Evolutionary conservation across 2,888 invertebrate genomes (phyloP).

Genomic region (Blastobasis lacticolella): DNA sequence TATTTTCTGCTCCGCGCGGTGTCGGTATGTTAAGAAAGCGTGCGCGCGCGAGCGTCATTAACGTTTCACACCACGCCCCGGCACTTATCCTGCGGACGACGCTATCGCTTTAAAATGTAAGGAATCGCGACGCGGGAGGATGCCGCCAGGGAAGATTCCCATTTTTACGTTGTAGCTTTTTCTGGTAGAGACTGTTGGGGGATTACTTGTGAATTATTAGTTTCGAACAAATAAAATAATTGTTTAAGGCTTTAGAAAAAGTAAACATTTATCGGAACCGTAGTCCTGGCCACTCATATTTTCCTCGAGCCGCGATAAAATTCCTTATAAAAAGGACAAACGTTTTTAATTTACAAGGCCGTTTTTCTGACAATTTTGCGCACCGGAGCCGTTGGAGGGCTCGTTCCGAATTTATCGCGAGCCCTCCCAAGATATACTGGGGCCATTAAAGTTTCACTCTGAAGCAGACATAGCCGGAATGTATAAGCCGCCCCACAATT

Average conservation of each 20-base stretch:
- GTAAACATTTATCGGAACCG: too few relatives aligned
- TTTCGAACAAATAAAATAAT: too few relatives aligned
- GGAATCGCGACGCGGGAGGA: background rate
- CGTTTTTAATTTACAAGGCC: slow-evolving; percentile 27
- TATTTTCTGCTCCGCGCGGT: slow-evolving; percentile 33
- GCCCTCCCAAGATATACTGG: slow-evolving; percentile 30
- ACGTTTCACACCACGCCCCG: slow-evolving; percentile 20
- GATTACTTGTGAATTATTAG: too few relatives aligned
- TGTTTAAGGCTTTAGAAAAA: too few relatives aligned
- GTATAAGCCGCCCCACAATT: slow-evolving; percentile 37
- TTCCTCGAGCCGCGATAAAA: slow-evolving; percentile 2
- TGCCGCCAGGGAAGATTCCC: too few relatives aligned
- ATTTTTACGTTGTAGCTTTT: too few relatives aligned
- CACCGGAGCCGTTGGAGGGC: slow-evolving; percentile 20
- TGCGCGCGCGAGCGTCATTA: slow-evolving; percentile 23
- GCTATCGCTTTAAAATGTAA: slow-evolving; percentile 3
- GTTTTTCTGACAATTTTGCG: slow-evolving; percentile 23
- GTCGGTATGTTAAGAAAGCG: slow-evolving; percentile 45
- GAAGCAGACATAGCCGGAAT: slow-evolving; percentile 25
- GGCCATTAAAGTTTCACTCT: slow-evolving; percentile 47
- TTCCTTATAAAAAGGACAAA: slow-evolving; percentile 13
- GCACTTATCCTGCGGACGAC: slow-evolving; percentile 18
- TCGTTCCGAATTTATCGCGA: slow-evolving; percentile 37
- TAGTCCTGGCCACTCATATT: too few relatives aligned
- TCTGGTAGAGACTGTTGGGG: too few relatives aligned